Conservation (phyloP, 2,113 vertebrate genomes). For the Chlorodrepanis virens region DNA sequence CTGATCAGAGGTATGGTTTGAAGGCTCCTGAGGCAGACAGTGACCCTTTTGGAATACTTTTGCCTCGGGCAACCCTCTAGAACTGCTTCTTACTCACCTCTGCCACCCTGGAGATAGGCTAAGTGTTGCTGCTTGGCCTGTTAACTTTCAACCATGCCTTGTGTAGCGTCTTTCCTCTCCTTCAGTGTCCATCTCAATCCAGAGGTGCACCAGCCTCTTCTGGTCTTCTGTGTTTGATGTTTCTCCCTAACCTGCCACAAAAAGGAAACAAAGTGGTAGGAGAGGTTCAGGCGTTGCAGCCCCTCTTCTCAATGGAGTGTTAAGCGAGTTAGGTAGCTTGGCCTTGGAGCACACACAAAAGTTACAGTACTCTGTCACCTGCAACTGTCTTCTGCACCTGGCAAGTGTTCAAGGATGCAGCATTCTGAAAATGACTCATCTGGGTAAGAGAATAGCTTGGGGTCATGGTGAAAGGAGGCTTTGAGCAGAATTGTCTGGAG, state of each 20-base stretch:
- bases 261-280: not conserved
- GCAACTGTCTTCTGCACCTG: not conserved
- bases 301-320: not conserved
- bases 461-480: not conserved
- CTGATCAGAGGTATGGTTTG: not conserved
- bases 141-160: not conserved
- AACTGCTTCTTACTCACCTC: not conserved
- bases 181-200: not conserved
- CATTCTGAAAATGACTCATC: not conserved
- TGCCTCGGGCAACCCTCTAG: not conserved
- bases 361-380: not conserved
- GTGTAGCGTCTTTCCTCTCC: not conserved
- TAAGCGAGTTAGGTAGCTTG: not conserved
- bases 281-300: not conserved
- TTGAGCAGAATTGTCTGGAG: not conserved
- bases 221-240: rapidly evolving
- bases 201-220: not conserved
- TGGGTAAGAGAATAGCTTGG: not conserved
- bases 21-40: not conserved
- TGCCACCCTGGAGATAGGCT: not conserved
- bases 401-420: not conserved
- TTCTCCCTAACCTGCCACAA: not conserved
- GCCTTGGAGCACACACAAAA: not conserved
- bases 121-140: not conserved
- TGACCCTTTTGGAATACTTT: not conserved